Evolutionary conservation across 2,888 invertebrate species (phyloP).

Genomic region (Rotaria macrura): DNA sequence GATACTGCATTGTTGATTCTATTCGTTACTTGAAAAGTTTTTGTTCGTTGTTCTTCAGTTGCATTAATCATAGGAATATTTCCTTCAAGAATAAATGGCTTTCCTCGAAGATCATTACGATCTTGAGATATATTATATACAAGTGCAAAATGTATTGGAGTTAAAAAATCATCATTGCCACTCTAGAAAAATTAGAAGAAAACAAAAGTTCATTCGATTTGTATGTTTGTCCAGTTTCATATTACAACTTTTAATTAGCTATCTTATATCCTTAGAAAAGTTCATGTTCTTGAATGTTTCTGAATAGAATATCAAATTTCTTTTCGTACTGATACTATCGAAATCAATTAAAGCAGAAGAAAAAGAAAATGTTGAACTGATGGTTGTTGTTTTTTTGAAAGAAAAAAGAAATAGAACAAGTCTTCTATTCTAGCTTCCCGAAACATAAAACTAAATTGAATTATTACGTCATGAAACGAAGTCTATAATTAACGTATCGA

Average conservation of each 20-base stretch:
- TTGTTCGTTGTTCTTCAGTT: conserved; percentile 40
- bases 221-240: neutral
- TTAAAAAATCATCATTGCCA: conserved; percentile 18
- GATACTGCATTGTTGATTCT: too few relatives aligned
- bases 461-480: neutral
- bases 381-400: too few relatives aligned
- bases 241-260: neutral
- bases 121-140: conserved; percentile 5
- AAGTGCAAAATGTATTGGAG: neutral
- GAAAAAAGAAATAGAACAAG: too few relatives aligned
- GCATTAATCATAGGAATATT: neutral
- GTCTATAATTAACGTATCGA: neutral
- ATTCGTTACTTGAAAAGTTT: conserved; percentile 53
- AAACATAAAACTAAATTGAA: too few relatives aligned
- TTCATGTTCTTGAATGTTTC: neutral
- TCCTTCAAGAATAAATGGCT: neutral
- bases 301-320: neutral
- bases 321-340: neutral
- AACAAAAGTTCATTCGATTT: neutral
- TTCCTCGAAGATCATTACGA: neutral
- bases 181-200: neutral
- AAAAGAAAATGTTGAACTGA: too few relatives aligned
- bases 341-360: neutral
- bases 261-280: neutral
- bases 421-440: too few relatives aligned